Base-by-base conservation (phyloP, 2,888 invertebrate species). In the Heliconius sara region DNA sequence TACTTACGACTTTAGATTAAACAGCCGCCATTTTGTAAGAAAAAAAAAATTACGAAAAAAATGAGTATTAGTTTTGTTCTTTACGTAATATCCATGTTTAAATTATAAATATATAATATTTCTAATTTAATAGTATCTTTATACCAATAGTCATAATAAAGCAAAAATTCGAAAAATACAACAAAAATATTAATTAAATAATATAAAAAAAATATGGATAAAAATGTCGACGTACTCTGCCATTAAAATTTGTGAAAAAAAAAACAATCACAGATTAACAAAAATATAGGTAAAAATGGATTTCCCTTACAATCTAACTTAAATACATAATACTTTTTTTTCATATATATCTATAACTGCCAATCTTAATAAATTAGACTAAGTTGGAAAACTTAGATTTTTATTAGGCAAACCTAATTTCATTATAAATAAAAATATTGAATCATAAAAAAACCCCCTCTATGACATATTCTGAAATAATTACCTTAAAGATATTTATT, bases 301-400 rank as follows among this genome's bases (percentile, higher is more conserved):
- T 60, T 67, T 73, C 16, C 30, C 72, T 74, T 78, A 78, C 34
- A 57, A 68, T 34, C 77, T 78, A 74, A n/a, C 7, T 74, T 68
- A 60, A 66, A 78, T 68, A 79, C n/a, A 67, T 79, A 79, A 70
- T 79, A 72, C 73, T 79, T 68, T 63, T 30, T 57, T 67, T 30
- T 47, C 22, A 68, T 78, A 75, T 63, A 77, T 71, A 63, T 34
- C 27, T 79, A 77, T 70, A 79, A 77, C 63, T 77, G 79, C 79
- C 81, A 27, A 82, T 78, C 80, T 76, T 63, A 79, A 81, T 76
- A 78, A 81, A 82, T 81, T 79, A 79, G 76, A 77, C 76, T 80
- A 80, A n/a, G 3, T 73, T 63, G 0, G 10, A 39, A 39, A 39
- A 39, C 39, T 39, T 10, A 39, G 39, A 39, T 39, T 39, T 39